Base-by-base conservation (phyloP, 1,140 invertebrate species). In the Megalonaias nervosa region DNA sequence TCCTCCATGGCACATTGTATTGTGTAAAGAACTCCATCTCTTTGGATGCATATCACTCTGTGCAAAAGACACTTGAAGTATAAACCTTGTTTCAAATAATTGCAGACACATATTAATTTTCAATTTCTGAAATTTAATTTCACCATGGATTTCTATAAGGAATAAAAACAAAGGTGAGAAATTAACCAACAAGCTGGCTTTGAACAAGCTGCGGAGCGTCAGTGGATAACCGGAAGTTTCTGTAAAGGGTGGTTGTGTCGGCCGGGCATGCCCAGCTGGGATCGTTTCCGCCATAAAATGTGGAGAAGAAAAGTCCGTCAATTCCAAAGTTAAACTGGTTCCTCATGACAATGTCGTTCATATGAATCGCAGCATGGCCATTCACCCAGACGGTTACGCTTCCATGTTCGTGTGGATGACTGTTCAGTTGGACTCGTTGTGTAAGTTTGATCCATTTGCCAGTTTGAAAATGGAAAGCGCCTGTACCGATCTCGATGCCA, bases 251-350 rank as follows among this genome's bases (percentile, higher is more conserved):
- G 71, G 82, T 84, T 15, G 82, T 84, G 66, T 84, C 81, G 15
- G 23, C 57, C 5, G 80, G 78, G 14, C 85, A 76, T 2, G 80
- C 81, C 83, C 84, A 87, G 16, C 48, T 66, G 13, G 17, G n/a
- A 67, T 81, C 80, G 26, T 67, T 58, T 16, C 86, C 86, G 14
- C 85, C 86, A 62, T 84, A 88, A 71, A 88, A 88, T 1, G 85
- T 86, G 2, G 82, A 88, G 71, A 88, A 88, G 79, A 81, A 86
- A 56, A 87, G 79, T 12, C 84, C 85, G 26, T 82, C 79, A 56
- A 86, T 82, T 15, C 81, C 64, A 26, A 84, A 75, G 23, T 66
- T 26, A 58, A 58, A 75, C 16, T 77, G 48, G 64, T 74, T 75
- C 19, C 83, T 66, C 21, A 82, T 77, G 19, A 71, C 69, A 12